Conservation (phyloP, 2,113 vertebrate genomes). For the Cercocebus atys region DNA sequence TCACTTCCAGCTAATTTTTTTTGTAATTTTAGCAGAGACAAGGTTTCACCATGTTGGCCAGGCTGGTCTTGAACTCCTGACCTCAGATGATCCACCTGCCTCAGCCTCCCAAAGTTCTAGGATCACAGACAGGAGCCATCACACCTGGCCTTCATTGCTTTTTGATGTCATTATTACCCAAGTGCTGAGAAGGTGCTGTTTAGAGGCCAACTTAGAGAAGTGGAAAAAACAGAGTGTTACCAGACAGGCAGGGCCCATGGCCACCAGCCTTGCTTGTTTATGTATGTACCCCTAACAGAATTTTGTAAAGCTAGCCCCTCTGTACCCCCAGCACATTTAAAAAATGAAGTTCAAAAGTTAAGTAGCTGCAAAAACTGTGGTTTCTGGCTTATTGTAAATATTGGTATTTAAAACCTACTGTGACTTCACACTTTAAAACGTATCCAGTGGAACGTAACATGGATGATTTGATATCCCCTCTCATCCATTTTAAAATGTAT, state of each 20-base stretch:
- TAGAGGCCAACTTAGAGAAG: not conserved
- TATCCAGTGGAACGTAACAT: not conserved
- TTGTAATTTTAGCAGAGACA: no score
- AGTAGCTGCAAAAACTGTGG: not conserved
- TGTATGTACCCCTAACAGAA: not conserved
- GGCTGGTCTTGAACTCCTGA: no score
- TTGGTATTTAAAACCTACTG: not conserved
- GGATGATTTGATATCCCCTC: not conserved
- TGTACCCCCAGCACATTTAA: not conserved
- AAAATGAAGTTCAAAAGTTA: not conserved
- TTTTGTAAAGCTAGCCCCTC: not conserved
- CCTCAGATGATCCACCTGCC: no score
- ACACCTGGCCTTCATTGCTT: not conserved
- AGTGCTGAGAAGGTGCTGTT: not conserved
- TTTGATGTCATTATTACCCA: not conserved
- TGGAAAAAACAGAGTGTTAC: not conserved
- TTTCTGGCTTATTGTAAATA: slow-evolving; percentile 20
- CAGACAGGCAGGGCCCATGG: not conserved
- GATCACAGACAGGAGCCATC: no score
- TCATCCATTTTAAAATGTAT: not conserved
- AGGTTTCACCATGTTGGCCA: no score
- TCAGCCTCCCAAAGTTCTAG: no score
- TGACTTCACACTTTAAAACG: not conserved
- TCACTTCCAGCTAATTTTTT: no score
- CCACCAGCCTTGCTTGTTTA: not conserved